These are phyloP conservation scores for Teleopsis dalmanni DNA, from an alignment of 1,140 invertebrate genomes.

Conservation along the genomic window DNA sequence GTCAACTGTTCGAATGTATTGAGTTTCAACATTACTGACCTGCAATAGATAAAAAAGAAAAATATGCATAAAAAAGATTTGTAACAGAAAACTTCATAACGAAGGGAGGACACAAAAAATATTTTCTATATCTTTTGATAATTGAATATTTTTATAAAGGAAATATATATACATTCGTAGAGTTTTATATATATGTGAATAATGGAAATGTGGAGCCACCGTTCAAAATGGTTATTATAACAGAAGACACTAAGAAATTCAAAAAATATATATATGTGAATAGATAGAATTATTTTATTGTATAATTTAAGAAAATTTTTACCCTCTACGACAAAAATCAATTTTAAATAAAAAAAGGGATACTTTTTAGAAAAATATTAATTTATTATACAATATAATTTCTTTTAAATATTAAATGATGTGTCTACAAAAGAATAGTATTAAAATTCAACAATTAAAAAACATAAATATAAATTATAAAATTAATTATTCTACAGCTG, in stretches of 20 bases:
- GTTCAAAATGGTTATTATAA: too few relatives aligned
- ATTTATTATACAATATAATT: too few relatives aligned
- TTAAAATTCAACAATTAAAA: too few relatives aligned
- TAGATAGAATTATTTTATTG: too few relatives aligned
- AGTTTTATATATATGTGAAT: too few relatives aligned
- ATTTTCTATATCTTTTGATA: neutral
- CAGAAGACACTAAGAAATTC: neutral
- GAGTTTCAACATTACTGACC: conserved; percentile 29
- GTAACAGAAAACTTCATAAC: neutral
- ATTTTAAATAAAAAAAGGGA: neutral
- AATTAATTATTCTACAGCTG: too few relatives aligned
- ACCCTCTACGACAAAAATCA: too few relatives aligned
- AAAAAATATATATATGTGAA: neutral
- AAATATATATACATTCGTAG: neutral
- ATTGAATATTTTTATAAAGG: neutral
- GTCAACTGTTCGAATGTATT: conserved; percentile 39
- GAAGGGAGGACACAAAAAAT: neutral
- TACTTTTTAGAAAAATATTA: too few relatives aligned
- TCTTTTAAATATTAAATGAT: too few relatives aligned
- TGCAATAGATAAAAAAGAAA: conserved; percentile 10
- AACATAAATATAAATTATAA: too few relatives aligned
- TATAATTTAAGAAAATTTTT: too few relatives aligned
- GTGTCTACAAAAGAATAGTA: too few relatives aligned
- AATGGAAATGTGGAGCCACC: neutral
- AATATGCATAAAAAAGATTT: neutral